phyloP scores from a whole-genome alignment of 1,140 invertebrate species.

The Epicauta chinensis region DNA sequence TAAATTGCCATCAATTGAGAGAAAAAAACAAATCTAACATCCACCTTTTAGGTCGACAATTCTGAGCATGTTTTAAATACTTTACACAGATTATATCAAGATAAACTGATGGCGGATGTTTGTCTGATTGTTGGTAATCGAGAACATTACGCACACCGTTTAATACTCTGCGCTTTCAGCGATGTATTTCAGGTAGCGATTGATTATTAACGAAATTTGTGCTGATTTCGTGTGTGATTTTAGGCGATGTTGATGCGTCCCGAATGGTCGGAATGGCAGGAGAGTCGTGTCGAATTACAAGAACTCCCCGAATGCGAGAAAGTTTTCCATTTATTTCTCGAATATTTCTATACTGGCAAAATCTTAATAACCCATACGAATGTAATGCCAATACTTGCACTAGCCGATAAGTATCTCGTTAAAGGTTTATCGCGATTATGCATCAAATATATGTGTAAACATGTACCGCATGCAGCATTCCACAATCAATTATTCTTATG shows the following conservation, averaged over 20 bases:
- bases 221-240: too few species aligned
- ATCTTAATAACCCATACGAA: conserved; percentile 76
- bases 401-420: conserved; percentile 94
- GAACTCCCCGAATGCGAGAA: conserved; percentile 77
- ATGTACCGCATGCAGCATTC: conserved; percentile 75
- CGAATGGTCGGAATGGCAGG: conserved; percentile 85
- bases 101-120: conserved; percentile 39
- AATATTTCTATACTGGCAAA: conserved; percentile 90
- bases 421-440: conserved; percentile 77
- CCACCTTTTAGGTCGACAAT: conserved; percentile 33
- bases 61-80: conserved; percentile 35
- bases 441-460: conserved; percentile 79
- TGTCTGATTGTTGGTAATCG: conserved; percentile 42
- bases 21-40: background rate
- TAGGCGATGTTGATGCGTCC: conserved; percentile 92
- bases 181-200: conserved; percentile 94
- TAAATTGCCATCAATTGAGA: background rate
- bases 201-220: too few species aligned
- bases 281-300: conserved; percentile 73
- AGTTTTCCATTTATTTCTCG: conserved; percentile 84
- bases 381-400: conserved; percentile 76
- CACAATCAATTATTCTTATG: conserved; percentile 79
- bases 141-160: conserved; percentile 80
- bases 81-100: conserved; percentile 33
- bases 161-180: conserved; percentile 90